A percentile compares a stretch with the other conserved stretches of the same genome.
These are phyloP conservation scores for Chloebia gouldiae DNA, from an alignment of 2,113 vertebrate genomes.

Conservation along the genomic window DNA sequence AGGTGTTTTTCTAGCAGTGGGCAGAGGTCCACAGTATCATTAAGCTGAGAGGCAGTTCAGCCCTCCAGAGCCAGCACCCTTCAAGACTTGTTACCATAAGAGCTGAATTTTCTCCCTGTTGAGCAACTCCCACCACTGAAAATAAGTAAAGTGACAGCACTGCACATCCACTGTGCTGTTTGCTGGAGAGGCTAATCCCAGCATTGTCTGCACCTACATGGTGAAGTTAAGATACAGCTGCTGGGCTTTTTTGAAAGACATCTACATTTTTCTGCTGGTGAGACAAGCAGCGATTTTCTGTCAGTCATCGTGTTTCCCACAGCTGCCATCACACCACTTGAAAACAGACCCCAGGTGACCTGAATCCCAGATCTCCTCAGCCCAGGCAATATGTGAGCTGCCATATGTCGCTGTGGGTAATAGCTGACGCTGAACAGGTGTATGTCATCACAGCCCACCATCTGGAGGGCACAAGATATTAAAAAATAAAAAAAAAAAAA, in stretches of 20 bases:
- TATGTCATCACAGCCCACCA: conserved; percentile 68
- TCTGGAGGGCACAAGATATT: conserved; percentile 62
- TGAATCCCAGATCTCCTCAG: conserved; percentile 55
- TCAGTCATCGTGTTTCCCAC: conserved; percentile 69
- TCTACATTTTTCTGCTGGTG: conserved; percentile 49
- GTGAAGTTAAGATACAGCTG: conserved; percentile 18
- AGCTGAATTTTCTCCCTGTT: neutral
- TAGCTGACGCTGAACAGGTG: conserved; percentile 75
- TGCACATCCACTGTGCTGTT: neutral
- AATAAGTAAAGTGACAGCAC: neutral
- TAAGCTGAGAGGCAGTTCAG: neutral
- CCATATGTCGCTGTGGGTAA: conserved; percentile 75
- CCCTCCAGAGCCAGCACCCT: neutral
- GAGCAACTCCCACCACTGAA: neutral
- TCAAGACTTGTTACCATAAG: conserved; percentile 1
- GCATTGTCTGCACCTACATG: neutral
- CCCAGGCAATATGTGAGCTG: conserved; percentile 67
- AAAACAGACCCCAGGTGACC: conserved; percentile 78
- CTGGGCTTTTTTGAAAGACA: conserved; percentile 32
- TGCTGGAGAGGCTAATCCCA: neutral
- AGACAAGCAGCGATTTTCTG: conserved; percentile 62
- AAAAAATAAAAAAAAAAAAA: neutral
- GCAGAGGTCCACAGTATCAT: neutral
- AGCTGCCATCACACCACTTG: conserved; percentile 75
- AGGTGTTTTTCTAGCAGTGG: neutral